Evolutionary conservation across 2,113 vertebrate species (phyloP).

Genomic region (Petromus typicus): DNA sequence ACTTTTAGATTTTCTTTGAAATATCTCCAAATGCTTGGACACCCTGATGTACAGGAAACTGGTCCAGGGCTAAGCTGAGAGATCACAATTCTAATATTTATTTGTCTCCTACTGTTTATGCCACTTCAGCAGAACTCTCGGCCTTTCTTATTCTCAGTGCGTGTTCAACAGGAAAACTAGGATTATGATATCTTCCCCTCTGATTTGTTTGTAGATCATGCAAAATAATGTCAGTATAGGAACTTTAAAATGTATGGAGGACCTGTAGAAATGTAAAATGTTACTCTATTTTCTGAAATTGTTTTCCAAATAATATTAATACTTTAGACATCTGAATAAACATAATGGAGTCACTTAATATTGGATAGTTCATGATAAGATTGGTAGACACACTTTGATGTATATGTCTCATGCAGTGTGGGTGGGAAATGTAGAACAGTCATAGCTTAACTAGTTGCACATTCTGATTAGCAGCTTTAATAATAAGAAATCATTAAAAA

Average conservation of each 20-base stretch:
- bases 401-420: background rate
- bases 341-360: background rate
- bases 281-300: background rate
- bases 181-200: background rate
- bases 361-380: background rate
- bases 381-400: background rate
- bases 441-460: background rate
- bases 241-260: background rate
- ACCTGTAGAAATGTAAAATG: background rate
- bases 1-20: background rate
- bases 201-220: background rate
- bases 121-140: background rate
- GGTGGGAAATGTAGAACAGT: background rate
- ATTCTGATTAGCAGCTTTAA: background rate
- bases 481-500: conserved; percentile 22
- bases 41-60: background rate
- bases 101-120: accelerated
- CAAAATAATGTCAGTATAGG: background rate
- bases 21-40: background rate
- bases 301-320: background rate
- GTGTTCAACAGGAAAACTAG: background rate
- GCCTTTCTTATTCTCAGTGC: background rate
- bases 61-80: background rate
- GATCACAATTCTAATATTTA: background rate
- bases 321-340: conserved; percentile 35